A percentile compares a stretch with the other conserved stretches of the same genome.
Evolutionary conservation across 2,888 invertebrate genomes (phyloP).

Genomic region (Ypsolopha scabrella): DNA sequence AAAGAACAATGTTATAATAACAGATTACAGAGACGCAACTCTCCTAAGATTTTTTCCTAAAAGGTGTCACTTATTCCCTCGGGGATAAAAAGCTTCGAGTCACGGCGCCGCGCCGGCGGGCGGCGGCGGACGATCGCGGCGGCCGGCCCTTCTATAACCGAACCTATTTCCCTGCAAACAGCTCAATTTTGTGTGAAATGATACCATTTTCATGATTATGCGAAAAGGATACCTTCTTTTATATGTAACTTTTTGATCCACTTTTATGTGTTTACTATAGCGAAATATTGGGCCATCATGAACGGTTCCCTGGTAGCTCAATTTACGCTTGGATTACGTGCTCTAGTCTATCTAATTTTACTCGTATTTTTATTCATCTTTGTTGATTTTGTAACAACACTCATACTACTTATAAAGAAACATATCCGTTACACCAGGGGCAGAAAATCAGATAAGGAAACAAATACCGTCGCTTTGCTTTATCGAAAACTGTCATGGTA

Average conservation of each 20-base stretch:
- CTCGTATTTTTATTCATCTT: no score
- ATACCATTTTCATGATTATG: conserved; percentile 48
- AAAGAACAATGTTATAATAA: no score
- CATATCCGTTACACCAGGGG: no score
- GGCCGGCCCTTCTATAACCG: conserved; percentile 21
- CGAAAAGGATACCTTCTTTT: conserved; percentile 31
- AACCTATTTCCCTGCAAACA: conserved; percentile 35
- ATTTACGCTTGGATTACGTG: neutral
- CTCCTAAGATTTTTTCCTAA: conserved; percentile 6
- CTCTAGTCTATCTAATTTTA: neutral
- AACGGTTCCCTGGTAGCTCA: neutral
- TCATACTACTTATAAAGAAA: no score
- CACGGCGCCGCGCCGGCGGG: conserved; percentile 9
- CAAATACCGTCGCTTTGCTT: no score
- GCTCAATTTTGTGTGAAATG: conserved; percentile 38
- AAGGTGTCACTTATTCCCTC: conserved; percentile 21
- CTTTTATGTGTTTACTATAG: conserved; percentile 13
- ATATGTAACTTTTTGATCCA: conserved; percentile 23
- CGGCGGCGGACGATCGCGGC: neutral
- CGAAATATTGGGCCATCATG: neutral
- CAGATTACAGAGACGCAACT: conserved; percentile 1
- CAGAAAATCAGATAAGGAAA: no score
- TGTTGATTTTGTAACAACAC: no score
- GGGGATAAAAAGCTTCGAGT: conserved; percentile 10
- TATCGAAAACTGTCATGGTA: no score